phyloP scores from a whole-genome alignment of 2,888 invertebrate species.

The Ormyrus rosae region DNA sequence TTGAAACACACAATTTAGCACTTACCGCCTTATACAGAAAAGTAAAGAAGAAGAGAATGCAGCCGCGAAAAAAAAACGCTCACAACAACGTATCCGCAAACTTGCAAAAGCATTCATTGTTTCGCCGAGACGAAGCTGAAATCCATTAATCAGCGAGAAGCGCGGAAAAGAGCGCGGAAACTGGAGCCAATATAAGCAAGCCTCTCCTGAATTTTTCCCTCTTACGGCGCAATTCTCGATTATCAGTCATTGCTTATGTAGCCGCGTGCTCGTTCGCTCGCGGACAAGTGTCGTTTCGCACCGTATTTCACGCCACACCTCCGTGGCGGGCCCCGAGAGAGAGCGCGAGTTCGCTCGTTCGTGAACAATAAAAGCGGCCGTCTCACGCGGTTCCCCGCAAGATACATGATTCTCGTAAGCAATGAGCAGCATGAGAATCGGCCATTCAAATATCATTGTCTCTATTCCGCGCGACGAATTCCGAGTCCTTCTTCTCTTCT shows the following conservation, averaged over 20 bases:
- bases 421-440: conserved; percentile 15
- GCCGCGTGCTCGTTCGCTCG: background rate
- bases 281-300: conserved; percentile 49
- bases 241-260: too few species aligned
- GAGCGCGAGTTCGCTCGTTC: background rate
- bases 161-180: background rate
- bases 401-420: conserved; percentile 25
- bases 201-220: too few species aligned
- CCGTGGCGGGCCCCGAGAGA: background rate
- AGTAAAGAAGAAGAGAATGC: background rate
- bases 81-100: background rate
- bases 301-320: conserved; percentile 51
- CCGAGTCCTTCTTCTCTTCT: background rate
- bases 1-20: too few species aligned
- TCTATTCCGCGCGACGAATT: conserved; percentile 20
- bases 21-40: too few species aligned
- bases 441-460: conserved; percentile 34
- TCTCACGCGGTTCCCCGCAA: conserved; percentile 21
- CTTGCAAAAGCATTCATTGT: conserved; percentile 2
- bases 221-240: too few species aligned
- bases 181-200: too few species aligned
- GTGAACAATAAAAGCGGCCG: conserved; percentile 37
- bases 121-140: background rate
- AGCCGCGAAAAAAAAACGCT: background rate
- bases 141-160: background rate